Evolutionary conservation across 2,797 vertebrate genomes (phyloP).

Genomic region (Tapirus indicus): DNA sequence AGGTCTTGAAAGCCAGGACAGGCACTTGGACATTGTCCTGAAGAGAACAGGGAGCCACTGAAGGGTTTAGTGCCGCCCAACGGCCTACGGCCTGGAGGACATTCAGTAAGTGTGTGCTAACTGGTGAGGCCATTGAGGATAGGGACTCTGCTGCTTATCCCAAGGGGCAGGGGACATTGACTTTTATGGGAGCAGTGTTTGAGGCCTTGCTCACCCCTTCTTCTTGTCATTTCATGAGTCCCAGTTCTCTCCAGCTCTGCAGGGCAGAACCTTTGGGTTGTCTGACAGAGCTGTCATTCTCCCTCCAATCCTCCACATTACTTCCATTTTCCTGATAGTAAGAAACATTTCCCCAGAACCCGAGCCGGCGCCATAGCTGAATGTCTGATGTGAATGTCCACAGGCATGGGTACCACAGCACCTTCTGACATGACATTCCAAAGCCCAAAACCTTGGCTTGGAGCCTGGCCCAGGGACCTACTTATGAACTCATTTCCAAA

Average conservation of each 20-base stretch:
- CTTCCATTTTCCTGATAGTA: constrained; percentile 53
- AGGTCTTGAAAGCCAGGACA: background rate
- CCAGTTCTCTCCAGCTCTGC: background rate
- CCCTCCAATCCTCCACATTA: background rate
- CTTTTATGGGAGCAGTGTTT: background rate
- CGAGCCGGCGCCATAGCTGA: background rate
- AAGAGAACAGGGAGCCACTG: background rate
- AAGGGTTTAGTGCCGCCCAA: background rate
- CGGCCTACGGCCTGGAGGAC: background rate
- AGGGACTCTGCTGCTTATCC: background rate
- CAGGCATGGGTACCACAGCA: background rate
- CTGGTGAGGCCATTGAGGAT: background rate
- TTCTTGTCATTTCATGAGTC: background rate
- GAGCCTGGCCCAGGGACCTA: background rate
- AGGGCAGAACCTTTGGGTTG: background rate
- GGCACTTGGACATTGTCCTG: background rate
- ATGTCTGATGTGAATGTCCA: background rate
- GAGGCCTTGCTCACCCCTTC: background rate
- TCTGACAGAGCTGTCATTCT: constrained; percentile 1
- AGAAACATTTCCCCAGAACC: constrained; percentile 10
- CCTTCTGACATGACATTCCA: background rate
- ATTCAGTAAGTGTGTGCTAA: background rate
- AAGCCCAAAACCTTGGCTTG: constrained; percentile 14
- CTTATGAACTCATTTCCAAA: constrained; percentile 34
- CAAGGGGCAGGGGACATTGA: background rate